These are phyloP conservation scores for Camponotus pennsylvanicus DNA, from an alignment of 1,140 invertebrate genomes.

Conservation along the genomic window DNA sequence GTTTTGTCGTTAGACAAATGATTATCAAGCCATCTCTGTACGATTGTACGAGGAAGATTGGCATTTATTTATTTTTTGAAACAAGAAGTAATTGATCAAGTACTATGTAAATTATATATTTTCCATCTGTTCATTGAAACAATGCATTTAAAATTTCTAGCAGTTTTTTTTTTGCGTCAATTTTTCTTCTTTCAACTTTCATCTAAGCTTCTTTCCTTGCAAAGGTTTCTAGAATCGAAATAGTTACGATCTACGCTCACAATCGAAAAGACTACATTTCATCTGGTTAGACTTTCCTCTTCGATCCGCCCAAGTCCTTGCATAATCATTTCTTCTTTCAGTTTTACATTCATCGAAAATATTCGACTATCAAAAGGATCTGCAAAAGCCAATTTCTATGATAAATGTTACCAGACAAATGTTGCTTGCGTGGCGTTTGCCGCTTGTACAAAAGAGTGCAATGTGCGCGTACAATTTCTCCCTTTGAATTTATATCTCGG, in stretches of 20 bases:
- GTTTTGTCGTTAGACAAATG: slow-evolving; percentile 10
- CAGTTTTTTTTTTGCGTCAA: slow-evolving; percentile 36
- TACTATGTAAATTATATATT: not conserved
- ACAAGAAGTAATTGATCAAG: not conserved
- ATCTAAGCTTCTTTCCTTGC: not conserved
- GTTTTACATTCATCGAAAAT: slow-evolving; percentile 42
- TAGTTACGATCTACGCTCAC: slow-evolving; percentile 37
- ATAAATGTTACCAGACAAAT: slow-evolving; percentile 54
- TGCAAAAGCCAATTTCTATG: slow-evolving; percentile 51
- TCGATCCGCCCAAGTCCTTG: slow-evolving; percentile 29
- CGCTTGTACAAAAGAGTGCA: slow-evolving; percentile 30
- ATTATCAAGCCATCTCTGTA: not conserved
- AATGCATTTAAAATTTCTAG: not conserved
- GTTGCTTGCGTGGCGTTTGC: slow-evolving; percentile 37
- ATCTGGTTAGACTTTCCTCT: not conserved
- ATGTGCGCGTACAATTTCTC: not conserved
- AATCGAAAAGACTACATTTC: not conserved
- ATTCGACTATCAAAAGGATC: slow-evolving; percentile 43
- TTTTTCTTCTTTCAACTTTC: slow-evolving; percentile 22
- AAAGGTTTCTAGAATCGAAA: slow-evolving; percentile 47
- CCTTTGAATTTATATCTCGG: slow-evolving; percentile 33
- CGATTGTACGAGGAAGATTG: not conserved
- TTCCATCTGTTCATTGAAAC: not conserved
- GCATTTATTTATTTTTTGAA: not conserved
- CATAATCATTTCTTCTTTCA: slow-evolving; percentile 40